Conservation (phyloP, 2,888 invertebrate genomes). For the Anarsia innoxiella region DNA sequence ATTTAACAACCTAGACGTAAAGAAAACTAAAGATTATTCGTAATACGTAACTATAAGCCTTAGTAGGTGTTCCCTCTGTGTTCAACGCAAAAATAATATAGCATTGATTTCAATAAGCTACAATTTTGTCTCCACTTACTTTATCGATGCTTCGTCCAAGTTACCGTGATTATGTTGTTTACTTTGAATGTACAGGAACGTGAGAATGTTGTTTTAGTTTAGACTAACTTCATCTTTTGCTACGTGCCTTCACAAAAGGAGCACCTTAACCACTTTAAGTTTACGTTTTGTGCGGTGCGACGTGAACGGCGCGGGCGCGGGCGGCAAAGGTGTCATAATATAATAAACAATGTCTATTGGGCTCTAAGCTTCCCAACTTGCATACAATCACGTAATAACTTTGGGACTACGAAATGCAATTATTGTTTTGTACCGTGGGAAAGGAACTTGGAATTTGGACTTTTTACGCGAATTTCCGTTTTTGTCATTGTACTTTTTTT, state of each 20-base stretch:
- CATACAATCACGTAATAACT: slow-evolving; percentile 67
- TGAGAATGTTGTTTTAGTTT: slow-evolving; percentile 64
- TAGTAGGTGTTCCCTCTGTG: too few relatives aligned
- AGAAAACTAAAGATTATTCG: too few relatives aligned
- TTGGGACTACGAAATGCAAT: slow-evolving; percentile 59
- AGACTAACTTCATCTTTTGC: slow-evolving; percentile 49
- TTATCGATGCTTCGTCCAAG: not conserved
- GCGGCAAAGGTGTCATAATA: slow-evolving; percentile 62
- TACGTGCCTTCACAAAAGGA: slow-evolving; percentile 59
- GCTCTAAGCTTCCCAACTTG: slow-evolving; percentile 55
- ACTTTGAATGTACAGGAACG: slow-evolving; percentile 56
- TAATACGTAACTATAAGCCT: too few relatives aligned
- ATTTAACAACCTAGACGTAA: too few relatives aligned
- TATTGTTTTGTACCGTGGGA: slow-evolving; percentile 60
- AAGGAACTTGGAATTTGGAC: slow-evolving; percentile 34
- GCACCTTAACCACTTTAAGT: slow-evolving; percentile 43
- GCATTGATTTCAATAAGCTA: too few relatives aligned
- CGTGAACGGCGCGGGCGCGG: too few relatives aligned
- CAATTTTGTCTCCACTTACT: not conserved
- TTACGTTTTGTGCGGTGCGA: slow-evolving; percentile 45
- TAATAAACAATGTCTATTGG: slow-evolving; percentile 39
- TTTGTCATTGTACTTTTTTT: slow-evolving; percentile 11
- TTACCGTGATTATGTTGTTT: too few relatives aligned
- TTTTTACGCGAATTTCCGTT: slow-evolving; percentile 36
- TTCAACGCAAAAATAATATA: too few relatives aligned